phyloP scores from a whole-genome alignment of 2,888 invertebrate species.

The Ochropleura plecta region DNA sequence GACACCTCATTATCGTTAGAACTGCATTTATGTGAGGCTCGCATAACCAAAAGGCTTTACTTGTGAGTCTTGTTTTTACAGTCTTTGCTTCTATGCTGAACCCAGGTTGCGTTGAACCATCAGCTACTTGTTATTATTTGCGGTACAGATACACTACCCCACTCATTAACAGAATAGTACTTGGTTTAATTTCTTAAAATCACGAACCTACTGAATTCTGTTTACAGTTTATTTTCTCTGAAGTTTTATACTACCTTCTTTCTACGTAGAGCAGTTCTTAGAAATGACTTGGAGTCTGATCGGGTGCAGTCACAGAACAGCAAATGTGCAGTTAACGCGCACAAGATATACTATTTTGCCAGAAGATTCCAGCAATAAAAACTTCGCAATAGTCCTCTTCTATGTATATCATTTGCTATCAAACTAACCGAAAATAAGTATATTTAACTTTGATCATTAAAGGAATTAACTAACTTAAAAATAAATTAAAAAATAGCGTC shows the following conservation, averaged over 20 bases:
- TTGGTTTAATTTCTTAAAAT: background rate
- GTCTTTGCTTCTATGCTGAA: background rate
- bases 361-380: background rate
- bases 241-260: background rate
- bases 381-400: background rate
- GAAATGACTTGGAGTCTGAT: background rate
- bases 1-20: background rate
- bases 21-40: conserved; percentile 12
- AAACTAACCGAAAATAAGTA: too few species aligned
- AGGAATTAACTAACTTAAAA: too few species aligned
- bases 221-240: background rate
- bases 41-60: background rate
- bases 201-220: background rate
- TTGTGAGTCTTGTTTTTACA: background rate
- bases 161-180: background rate
- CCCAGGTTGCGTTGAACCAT: background rate
- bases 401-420: too few species aligned
- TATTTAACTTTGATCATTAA: too few species aligned
- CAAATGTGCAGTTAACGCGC: background rate
- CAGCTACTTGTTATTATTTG: background rate
- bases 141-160: background rate
- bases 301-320: background rate
- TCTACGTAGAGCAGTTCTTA: background rate
- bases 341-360: background rate
- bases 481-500: too few species aligned